Evolutionary conservation across 2,888 invertebrate genomes (phyloP), one percentile per base, ranked within the genome.

Genomic region (Drosophila mercatorum): DNA sequence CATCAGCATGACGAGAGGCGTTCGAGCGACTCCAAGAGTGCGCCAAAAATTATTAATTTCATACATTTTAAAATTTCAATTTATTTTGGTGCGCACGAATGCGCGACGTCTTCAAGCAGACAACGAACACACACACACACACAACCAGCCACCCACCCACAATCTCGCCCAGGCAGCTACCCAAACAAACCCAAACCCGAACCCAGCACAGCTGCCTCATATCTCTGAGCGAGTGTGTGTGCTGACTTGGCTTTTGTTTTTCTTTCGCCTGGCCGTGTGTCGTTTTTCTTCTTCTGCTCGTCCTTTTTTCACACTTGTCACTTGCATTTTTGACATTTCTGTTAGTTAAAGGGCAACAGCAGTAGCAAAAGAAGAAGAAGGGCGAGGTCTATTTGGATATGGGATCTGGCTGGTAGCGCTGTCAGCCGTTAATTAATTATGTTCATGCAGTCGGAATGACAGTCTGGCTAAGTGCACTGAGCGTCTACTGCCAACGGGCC

Each of bases 41-140:
- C 58, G 81, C 79, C 81, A 83, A 85, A 85, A 88, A 78, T 17
- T 17, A 86, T 86, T 88, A 86, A 89, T 86, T 89, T 88, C 88
- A 88, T 84, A 89, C 87, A 88, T 88, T 86, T 86, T 86, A 86
- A 89, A 90, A 86, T 91, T 91, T 91, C 87, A 84, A 90, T 91
- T 90, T 88, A 90, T 89, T 90, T 88, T 80, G 81, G 75, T 60
- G 52, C 74, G 86, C 86, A 82, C 89, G 89, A 87, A 81, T 84
- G 86, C 86, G 80, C 83, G 76, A 74, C 74, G 78, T 83, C 86
- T 85, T 78, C 80, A 74, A 78, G 82, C 80, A 84, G 79, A 75
- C 78, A 74, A 66, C 46, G 47, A 46, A 61, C 65, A 61, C 65
- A 22, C 59, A 22, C 22, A 22, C 1, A 22, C 22, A 22, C 22